Conservation (phyloP, 2,113 vertebrate genomes). For the Brachypodius melanocephalos region DNA sequence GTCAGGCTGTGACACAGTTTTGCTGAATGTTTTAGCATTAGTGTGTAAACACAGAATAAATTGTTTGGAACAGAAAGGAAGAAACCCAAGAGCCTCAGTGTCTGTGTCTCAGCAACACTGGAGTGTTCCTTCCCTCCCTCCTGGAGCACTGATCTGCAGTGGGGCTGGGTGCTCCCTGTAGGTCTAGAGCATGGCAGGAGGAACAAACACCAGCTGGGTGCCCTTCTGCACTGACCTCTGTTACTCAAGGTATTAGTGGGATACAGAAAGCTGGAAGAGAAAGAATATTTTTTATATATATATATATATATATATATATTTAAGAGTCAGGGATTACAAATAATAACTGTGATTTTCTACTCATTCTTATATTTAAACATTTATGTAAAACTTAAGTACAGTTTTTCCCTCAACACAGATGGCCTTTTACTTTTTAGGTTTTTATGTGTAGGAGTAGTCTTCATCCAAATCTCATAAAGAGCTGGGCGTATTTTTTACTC, state of each 20-base stretch:
- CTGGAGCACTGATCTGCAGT: fast-evolving
- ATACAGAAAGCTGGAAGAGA: background rate
- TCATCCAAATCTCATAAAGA: background rate
- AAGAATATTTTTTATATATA: background rate
- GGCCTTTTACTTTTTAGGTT: conserved; percentile 22
- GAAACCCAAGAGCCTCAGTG: background rate
- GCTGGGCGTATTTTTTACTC: background rate
- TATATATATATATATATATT: background rate
- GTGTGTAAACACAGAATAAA: background rate
- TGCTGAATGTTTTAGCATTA: background rate
- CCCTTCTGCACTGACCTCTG: background rate
- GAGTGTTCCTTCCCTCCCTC: background rate
- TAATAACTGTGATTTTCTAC: background rate
- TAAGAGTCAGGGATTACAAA: background rate
- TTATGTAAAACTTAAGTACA: background rate
- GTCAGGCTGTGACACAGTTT: background rate
- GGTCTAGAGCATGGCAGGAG: background rate
- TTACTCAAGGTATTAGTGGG: background rate
- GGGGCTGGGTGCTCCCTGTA: background rate
- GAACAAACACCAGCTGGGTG: background rate
- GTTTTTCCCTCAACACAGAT: conserved; percentile 4
- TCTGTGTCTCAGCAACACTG: background rate
- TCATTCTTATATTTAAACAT: background rate
- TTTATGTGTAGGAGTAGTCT: background rate
- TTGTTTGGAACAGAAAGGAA: background rate